Evolutionary conservation across 2,797 vertebrate species (phyloP).

Genomic region (Acridotheres tristis): DNA sequence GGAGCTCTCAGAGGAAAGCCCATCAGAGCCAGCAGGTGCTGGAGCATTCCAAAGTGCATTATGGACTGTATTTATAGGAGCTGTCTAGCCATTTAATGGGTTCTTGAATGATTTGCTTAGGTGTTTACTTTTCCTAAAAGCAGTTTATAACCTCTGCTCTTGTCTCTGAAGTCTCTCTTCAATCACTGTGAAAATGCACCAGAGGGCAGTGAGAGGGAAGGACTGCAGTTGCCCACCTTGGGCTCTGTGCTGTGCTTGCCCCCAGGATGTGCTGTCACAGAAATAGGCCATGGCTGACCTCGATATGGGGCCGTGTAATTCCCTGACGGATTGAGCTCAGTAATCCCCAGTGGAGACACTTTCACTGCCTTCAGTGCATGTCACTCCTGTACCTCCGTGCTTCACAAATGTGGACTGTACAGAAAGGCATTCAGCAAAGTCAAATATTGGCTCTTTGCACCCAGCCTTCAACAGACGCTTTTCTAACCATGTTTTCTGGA

Average conservation of each 20-base stretch:
- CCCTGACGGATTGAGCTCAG: background rate
- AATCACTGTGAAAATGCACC: conserved; percentile 41
- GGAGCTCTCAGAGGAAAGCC: background rate
- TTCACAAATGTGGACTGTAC: background rate
- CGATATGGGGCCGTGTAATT: background rate
- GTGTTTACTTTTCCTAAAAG: conserved; percentile 56
- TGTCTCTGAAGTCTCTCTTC: conserved; percentile 30
- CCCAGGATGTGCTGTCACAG: background rate
- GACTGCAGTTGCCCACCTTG: background rate
- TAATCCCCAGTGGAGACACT: background rate
- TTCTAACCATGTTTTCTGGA: background rate
- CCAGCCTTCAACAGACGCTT: background rate
- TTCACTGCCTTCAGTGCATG: background rate
- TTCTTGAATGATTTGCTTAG: conserved; percentile 52
- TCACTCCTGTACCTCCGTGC: background rate
- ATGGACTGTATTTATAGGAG: conserved; percentile 46
- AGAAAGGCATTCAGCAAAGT: background rate
- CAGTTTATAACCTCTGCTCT: conserved; percentile 46
- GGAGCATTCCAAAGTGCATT: conserved; percentile 20
- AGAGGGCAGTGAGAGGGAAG: background rate
- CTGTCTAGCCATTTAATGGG: conserved; percentile 33
- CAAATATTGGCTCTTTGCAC: background rate
- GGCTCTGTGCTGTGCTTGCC: background rate
- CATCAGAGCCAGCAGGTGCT: background rate
- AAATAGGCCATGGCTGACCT: conserved; percentile 21